Evolutionary conservation across 2,888 invertebrate genomes (phyloP).

Genomic region (Andrena bicolor): DNA sequence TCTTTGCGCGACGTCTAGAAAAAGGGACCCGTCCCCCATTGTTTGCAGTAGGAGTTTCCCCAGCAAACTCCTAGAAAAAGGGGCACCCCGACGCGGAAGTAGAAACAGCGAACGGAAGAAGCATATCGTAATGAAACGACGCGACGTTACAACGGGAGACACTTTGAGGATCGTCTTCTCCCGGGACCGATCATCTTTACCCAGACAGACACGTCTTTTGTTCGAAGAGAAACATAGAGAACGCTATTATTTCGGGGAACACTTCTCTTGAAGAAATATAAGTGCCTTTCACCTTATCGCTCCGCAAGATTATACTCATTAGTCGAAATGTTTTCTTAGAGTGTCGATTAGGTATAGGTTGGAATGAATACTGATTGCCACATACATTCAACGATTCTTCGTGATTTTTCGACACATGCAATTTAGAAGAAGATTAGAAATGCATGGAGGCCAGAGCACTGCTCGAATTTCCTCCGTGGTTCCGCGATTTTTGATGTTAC

Average conservation of each 20-base stretch:
- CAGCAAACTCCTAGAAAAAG: neutral
- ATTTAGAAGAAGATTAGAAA: too few relatives aligned
- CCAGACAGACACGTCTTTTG: neutral
- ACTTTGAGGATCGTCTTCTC: conserved; percentile 31
- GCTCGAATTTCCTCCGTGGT: neutral
- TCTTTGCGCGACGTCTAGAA: conserved; percentile 67
- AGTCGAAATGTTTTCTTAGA: too few relatives aligned
- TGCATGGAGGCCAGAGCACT: too few relatives aligned
- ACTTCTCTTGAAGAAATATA: neutral
- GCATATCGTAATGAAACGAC: conserved; percentile 42
- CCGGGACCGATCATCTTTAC: conserved; percentile 29
- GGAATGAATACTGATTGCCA: too few relatives aligned
- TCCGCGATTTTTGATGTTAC: neutral
- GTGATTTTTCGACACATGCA: too few relatives aligned
- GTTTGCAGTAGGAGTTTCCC: conserved; percentile 60
- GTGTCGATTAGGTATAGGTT: too few relatives aligned
- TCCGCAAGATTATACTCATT: neutral
- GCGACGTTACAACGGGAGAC: conserved; percentile 17
- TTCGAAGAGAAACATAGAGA: neutral
- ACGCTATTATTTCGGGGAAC: neutral
- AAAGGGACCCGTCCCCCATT: conserved; percentile 62
- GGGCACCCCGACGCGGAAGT: neutral
- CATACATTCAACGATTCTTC: too few relatives aligned
- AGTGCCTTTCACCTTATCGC: neutral
- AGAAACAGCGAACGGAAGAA: conserved; percentile 28